Percentiles rank a stretch among this genome's conserved stretches.
These are phyloP conservation scores for Octonoba sinensis DNA, from an alignment of 2,888 invertebrate genomes.

Conservation along the genomic window DNA sequence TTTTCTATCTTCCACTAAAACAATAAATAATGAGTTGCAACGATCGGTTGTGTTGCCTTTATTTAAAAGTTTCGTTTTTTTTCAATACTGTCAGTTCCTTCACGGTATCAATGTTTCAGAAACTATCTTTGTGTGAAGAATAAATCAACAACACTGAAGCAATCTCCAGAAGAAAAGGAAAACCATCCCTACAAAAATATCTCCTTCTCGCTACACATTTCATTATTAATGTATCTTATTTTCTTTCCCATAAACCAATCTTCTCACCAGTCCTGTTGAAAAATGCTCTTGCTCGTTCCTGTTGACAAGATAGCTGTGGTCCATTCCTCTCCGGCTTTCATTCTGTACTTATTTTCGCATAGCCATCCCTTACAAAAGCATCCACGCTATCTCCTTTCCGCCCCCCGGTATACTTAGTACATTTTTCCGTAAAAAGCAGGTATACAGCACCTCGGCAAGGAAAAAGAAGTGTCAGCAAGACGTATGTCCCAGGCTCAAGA, in stretches of 20 bases:
- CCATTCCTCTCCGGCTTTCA: constrained; percentile 20
- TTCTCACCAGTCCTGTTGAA: constrained; percentile 25
- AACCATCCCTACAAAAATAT: too few relatives aligned
- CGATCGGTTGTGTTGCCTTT: too few relatives aligned
- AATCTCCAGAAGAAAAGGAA: too few relatives aligned
- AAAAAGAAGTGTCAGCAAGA: constrained; percentile 52
- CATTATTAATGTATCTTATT: constrained; percentile 50
- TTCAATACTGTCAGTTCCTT: too few relatives aligned
- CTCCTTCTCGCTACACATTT: constrained; percentile 5
- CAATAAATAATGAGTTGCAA: too few relatives aligned
- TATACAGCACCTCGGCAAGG: constrained; percentile 1
- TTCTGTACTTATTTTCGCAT: constrained; percentile 21
- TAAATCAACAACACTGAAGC: too few relatives aligned
- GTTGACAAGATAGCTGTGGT: constrained; percentile 48
- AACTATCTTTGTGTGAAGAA: too few relatives aligned
- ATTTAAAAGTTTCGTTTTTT: too few relatives aligned
- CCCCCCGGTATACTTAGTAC: constrained; percentile 3
- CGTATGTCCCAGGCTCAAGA: constrained; percentile 44
- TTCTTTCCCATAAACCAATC: constrained; percentile 16
- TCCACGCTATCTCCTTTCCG: constrained; percentile 8
- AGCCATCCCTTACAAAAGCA: background rate
- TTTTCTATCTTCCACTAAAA: too few relatives aligned
- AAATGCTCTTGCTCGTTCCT: constrained; percentile 18
- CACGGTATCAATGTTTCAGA: too few relatives aligned
- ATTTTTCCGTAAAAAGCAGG: constrained; percentile 9